A percentile compares a stretch with the other conserved stretches of the same genome.
phyloP scores from a whole-genome alignment of 2,113 vertebrate species.

The Aix galericulata region DNA sequence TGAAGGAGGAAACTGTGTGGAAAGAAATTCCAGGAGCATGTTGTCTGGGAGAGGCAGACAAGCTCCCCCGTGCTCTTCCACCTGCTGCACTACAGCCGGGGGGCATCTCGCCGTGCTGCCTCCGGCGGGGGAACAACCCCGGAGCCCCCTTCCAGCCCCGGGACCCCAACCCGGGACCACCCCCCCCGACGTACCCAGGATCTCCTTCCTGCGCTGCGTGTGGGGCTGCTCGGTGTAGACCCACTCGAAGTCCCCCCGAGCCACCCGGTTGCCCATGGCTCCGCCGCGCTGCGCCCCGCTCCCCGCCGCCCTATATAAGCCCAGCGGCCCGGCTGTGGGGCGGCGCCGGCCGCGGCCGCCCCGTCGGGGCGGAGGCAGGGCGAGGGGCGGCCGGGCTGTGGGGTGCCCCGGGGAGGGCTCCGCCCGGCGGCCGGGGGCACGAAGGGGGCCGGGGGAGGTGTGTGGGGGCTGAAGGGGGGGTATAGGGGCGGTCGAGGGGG shows the following conservation, averaged over 20 bases:
- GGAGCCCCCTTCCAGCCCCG: too few relatives aligned
- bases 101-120: neutral
- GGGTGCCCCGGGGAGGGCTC: too few relatives aligned
- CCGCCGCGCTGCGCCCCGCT: neutral
- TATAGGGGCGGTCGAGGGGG: too few relatives aligned
- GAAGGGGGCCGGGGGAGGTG: neutral
- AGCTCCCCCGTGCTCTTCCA: neutral
- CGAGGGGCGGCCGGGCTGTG: too few relatives aligned
- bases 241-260: conserved; percentile 93
- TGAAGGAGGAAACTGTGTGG: neutral
- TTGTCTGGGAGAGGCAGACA: neutral
- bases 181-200: conserved; percentile 82
- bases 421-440: too few relatives aligned
- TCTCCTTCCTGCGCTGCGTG: conserved; percentile 92
- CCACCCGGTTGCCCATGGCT: conserved; percentile 85
- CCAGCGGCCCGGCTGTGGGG: too few relatives aligned
- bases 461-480: too few relatives aligned
- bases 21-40: neutral
- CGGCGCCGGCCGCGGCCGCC: too few relatives aligned
- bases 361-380: too few relatives aligned
- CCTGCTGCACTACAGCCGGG: neutral
- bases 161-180: too few relatives aligned
- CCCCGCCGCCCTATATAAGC: neutral
- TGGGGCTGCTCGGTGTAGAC: conserved; percentile 96
- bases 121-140: too few relatives aligned